phyloP scores from a whole-genome alignment of 1,140 invertebrate genomes.

The Tachypleus tridentatus region DNA sequence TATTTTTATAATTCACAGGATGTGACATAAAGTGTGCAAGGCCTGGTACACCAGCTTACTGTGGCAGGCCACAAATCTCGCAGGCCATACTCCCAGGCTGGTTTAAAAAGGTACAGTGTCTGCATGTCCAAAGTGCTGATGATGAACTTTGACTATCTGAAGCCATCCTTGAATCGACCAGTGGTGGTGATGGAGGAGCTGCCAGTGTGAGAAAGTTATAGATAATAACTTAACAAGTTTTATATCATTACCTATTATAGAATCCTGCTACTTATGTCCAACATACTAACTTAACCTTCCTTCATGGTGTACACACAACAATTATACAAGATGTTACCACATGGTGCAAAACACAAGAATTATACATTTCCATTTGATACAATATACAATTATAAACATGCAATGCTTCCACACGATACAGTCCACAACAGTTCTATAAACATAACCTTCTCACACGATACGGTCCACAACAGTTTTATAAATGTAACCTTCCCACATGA shows the following conservation, averaged over 20 bases:
- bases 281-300: neutral
- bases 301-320: neutral
- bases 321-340: no score
- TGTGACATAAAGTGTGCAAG: no score
- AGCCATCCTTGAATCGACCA: neutral
- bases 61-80: slow-evolving; percentile 86
- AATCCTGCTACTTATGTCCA: neutral
- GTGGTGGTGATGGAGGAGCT: no score
- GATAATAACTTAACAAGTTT: neutral
- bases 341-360: no score
- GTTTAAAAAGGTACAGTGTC: slow-evolving; percentile 87
- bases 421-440: no score
- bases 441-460: no score
- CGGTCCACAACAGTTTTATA: no score
- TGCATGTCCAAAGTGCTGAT: slow-evolving; percentile 64
- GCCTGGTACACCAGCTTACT: neutral
- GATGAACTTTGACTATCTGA: neutral
- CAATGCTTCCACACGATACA: no score
- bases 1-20: no score
- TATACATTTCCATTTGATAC: no score
- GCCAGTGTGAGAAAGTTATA: neutral
- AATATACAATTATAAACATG: no score
- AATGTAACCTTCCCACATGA: no score
- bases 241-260: neutral
- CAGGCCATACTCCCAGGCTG: slow-evolving; percentile 53